phyloP scores from a whole-genome alignment of 2,113 vertebrate species.

The Melanocharis versteri region DNA sequence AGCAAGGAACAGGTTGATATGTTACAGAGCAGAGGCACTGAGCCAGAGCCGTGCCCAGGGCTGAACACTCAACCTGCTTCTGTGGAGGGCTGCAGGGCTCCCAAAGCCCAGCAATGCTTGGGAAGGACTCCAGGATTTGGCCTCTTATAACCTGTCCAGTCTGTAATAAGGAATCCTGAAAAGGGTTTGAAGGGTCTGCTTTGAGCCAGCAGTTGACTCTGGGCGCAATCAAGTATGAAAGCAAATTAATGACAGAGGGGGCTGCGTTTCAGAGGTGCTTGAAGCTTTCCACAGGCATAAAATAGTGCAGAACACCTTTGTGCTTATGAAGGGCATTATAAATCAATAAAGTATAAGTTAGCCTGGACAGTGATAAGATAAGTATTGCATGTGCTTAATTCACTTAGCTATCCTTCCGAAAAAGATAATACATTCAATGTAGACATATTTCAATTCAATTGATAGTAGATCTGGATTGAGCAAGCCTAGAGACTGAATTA shows the following conservation, averaged over 20 bases:
- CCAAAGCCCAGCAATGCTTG: not conserved
- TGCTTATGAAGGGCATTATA: conserved; percentile 44
- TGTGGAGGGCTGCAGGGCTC: not conserved
- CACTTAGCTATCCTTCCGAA: conserved; percentile 64
- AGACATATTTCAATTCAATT: conserved; percentile 72
- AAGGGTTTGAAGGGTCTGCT: not conserved
- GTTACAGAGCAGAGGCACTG: not conserved
- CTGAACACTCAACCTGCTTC: not conserved
- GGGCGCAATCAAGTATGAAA: not conserved
- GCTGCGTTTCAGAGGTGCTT: not conserved
- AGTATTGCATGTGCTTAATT: conserved; percentile 67
- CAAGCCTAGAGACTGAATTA: conserved; percentile 66
- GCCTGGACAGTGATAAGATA: conserved; percentile 66
- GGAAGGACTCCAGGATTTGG: not conserved
- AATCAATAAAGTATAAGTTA: conserved; percentile 66
- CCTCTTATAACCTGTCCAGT: not conserved
- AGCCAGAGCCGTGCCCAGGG: not conserved
- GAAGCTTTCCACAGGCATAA: not conserved
- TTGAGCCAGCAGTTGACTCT: not conserved
- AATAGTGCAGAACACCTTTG: conserved; percentile 47
- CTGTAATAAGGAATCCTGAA: not conserved
- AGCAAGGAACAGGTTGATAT: accelerated
- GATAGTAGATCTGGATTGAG: conserved; percentile 71
- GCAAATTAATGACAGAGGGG: conserved; percentile 4
- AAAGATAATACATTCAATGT: conserved; percentile 69